These are phyloP conservation scores for Subanguina moxae DNA, from an alignment of 1,140 invertebrate genomes.

Conservation along the genomic window DNA sequence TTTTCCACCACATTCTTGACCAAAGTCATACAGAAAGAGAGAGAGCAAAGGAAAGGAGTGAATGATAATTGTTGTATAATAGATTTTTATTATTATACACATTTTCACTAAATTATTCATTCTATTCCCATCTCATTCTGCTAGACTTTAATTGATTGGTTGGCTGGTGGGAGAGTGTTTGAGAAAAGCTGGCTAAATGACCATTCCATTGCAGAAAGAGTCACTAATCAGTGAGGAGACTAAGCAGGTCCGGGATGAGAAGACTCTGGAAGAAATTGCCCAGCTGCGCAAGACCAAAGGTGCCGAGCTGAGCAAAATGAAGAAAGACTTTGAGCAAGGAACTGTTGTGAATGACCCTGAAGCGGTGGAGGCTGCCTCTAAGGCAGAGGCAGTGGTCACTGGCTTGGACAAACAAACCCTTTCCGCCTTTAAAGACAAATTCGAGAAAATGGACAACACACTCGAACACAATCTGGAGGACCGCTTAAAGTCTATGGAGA, in stretches of 20 bases:
- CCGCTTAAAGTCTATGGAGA: slow-evolving; percentile 2
- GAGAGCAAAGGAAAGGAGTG: no score
- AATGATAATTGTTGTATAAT: no score
- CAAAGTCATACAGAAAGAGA: no score
- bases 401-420: slow-evolving; percentile 49
- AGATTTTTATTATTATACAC: no score
- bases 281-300: slow-evolving; percentile 40
- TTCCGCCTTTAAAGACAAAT: slow-evolving; percentile 40
- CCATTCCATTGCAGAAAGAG: slow-evolving; percentile 47
- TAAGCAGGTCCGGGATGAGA: slow-evolving; percentile 45
- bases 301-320: slow-evolving; percentile 46
- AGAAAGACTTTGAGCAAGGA: slow-evolving; percentile 52
- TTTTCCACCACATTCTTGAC: no score
- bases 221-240: slow-evolving; percentile 29
- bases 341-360: slow-evolving; percentile 16
- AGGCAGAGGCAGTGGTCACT: slow-evolving; percentile 35
- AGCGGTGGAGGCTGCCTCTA: slow-evolving; percentile 26
- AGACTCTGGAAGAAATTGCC: slow-evolving; percentile 45
- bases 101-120: neutral
- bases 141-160: no score
- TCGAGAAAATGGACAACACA: slow-evolving; percentile 37
- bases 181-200: no score
- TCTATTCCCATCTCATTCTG: neutral
- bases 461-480: slow-evolving; percentile 16
- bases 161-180: no score